phyloP scores from a whole-genome alignment of 2,888 invertebrate genomes.

The Apocheima hispidaria region DNA sequence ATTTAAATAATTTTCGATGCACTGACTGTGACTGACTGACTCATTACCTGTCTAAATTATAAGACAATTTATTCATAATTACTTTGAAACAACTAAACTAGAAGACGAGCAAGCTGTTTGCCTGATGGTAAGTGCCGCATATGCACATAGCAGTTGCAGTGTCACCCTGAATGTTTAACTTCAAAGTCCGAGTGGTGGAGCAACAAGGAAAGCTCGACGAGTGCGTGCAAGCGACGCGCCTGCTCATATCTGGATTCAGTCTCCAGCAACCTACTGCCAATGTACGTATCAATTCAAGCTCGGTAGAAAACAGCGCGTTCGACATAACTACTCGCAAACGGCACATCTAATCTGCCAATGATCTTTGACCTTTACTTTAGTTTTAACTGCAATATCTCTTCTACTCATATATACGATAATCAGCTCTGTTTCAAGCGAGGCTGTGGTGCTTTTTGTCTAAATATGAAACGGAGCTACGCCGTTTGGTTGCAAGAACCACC shows the following conservation, averaged over 20 bases:
- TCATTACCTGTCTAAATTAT: no score
- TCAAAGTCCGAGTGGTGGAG: no score
- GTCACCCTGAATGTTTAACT: no score
- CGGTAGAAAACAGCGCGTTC: slow-evolving; percentile 40
- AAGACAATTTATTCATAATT: no score
- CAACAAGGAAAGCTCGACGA: no score
- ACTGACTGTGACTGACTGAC: no score
- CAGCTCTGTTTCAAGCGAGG: slow-evolving; percentile 27
- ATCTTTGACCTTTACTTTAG: slow-evolving; percentile 76
- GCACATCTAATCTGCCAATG: slow-evolving; percentile 73
- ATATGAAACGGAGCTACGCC: slow-evolving; percentile 47
- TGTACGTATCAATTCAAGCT: neutral
- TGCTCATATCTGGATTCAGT: neutral
- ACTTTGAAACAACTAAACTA: no score
- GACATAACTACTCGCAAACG: slow-evolving; percentile 64
- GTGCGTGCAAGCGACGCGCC: neutral
- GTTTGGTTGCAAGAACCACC: slow-evolving; percentile 45
- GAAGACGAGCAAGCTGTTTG: no score
- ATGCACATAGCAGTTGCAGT: no score
- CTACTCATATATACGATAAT: slow-evolving; percentile 36
- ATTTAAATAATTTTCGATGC: no score
- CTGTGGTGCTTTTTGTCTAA: slow-evolving; percentile 51
- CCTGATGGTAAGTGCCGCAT: no score
- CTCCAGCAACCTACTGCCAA: neutral
- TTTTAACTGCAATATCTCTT: slow-evolving; percentile 48